A percentile compares a stretch with the other conserved stretches of the same genome.
phyloP scores from a whole-genome alignment of 2,888 invertebrate species.

The Andrena trimmerana region DNA sequence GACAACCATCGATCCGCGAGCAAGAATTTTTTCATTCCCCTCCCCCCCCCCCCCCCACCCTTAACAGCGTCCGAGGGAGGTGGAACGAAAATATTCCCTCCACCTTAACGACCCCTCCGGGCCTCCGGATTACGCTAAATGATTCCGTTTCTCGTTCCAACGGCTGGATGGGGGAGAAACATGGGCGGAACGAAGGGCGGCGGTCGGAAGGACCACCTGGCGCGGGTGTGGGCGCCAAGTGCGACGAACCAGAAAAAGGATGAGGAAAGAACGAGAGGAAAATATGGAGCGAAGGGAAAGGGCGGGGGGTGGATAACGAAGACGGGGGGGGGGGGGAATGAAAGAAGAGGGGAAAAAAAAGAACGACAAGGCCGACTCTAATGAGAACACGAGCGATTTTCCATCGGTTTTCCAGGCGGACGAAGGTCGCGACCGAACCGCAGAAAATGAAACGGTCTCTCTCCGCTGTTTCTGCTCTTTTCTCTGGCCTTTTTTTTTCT shows the following conservation, averaged over 20 bases:
- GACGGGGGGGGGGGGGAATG: constrained; percentile 26
- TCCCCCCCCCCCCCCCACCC: no score
- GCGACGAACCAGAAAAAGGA: constrained; percentile 48
- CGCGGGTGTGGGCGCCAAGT: constrained; percentile 30
- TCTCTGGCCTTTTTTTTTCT: not conserved
- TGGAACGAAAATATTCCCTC: constrained; percentile 1
- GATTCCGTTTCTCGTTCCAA: constrained; percentile 34
- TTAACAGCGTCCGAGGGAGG: not conserved
- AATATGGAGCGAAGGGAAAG: not conserved
- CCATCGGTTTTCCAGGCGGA: constrained; percentile 76
- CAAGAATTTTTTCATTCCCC: constrained; percentile 2
- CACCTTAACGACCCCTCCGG: constrained; percentile 16
- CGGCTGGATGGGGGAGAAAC: constrained; percentile 46
- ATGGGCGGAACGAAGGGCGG: not conserved
- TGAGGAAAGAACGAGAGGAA: not conserved
- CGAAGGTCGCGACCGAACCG: constrained; percentile 78
- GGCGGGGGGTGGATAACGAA: no score
- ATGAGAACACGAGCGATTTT: constrained; percentile 81
- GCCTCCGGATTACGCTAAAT: constrained; percentile 38
- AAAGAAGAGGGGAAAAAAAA: constrained; percentile 12
- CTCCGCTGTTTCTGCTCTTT: constrained; percentile 49
- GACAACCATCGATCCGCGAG: no score
- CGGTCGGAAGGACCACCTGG: constrained; percentile 18
- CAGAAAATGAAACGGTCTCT: constrained; percentile 65
- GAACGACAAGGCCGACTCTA: constrained; percentile 79